Percentiles rank a stretch among this genome's conserved stretches.
Conservation (phyloP, 2,888 invertebrate species). For the Trissonchulus sp. region DNA sequence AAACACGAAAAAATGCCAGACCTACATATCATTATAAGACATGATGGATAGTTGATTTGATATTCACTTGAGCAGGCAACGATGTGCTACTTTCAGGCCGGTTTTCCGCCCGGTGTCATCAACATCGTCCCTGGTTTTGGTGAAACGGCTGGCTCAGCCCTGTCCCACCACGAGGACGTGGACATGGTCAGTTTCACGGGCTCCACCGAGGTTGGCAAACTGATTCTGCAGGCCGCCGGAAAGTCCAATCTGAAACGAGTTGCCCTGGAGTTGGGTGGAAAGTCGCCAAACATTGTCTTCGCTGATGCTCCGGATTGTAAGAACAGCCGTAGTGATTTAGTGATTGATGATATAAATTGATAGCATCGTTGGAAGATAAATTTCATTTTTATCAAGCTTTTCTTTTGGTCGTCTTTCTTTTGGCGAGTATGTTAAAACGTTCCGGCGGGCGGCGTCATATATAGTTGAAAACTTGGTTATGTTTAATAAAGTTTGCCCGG, state of each 20-base stretch:
- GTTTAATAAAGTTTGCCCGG: too few relatives aligned
- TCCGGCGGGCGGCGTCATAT: too few relatives aligned
- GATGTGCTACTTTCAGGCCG: slow-evolving; percentile 71
- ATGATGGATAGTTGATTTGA: background rate
- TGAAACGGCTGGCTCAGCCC: slow-evolving; percentile 68
- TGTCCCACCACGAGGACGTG: slow-evolving; percentile 67
- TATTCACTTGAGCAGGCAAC: too few relatives aligned
- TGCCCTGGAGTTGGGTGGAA: slow-evolving; percentile 85
- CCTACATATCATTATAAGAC: too few relatives aligned
- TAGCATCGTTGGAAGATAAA: too few relatives aligned
- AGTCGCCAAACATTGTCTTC: slow-evolving; percentile 82
- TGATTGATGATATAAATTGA: too few relatives aligned
- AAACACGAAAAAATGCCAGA: too few relatives aligned
- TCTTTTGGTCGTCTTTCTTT: too few relatives aligned
- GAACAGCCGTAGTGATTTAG: too few relatives aligned
- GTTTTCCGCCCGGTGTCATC: slow-evolving; percentile 82
- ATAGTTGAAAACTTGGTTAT: too few relatives aligned
- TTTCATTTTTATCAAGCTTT: too few relatives aligned
- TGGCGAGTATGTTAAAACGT: too few relatives aligned
- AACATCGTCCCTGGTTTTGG: slow-evolving; percentile 85
- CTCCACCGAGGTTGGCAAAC: slow-evolving; percentile 66
- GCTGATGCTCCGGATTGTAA: slow-evolving; percentile 69
- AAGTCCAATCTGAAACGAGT: slow-evolving; percentile 72
- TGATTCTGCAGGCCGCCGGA: slow-evolving; percentile 72
- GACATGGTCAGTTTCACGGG: slow-evolving; percentile 92